phyloP scores from a whole-genome alignment of 2,113 vertebrate species.

The Corythornis vintsioides region DNA sequence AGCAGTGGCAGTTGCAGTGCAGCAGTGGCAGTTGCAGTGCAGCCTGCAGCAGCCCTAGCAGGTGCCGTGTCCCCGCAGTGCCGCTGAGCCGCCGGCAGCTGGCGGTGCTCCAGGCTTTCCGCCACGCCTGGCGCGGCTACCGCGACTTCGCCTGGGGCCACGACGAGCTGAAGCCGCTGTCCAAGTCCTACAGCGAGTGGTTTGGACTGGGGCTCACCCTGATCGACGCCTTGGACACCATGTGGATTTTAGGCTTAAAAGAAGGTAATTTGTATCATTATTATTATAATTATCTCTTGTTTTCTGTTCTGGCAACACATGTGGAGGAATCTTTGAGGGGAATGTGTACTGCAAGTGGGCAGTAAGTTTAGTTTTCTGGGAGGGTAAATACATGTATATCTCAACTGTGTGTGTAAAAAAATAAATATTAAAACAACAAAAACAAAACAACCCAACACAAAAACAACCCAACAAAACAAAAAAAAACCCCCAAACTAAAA shows the following conservation, averaged over 20 bases:
- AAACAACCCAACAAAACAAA: too few relatives aligned
- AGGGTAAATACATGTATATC: background rate
- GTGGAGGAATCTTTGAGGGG: background rate
- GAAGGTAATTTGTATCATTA: conserved; percentile 78
- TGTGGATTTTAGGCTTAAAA: conserved; percentile 94
- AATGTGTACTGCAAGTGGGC: rapidly evolving
- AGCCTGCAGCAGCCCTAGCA: too few relatives aligned
- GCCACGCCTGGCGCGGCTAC: conserved; percentile 92
- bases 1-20: too few relatives aligned
- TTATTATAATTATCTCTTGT: background rate
- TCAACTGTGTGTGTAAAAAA: background rate
- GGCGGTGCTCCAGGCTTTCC: conserved; percentile 88
- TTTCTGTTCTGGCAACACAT: background rate
- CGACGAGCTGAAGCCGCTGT: conserved; percentile 93
- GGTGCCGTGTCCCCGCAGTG: conserved; percentile 18
- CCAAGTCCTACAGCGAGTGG: conserved; percentile 92
- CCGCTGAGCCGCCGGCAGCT: conserved; percentile 74
- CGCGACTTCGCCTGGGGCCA: conserved; percentile 92
- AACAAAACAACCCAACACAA: background rate
- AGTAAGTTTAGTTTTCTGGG: background rate
- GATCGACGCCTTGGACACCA: conserved; percentile 93
- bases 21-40: too few relatives aligned
- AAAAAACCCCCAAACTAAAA: too few relatives aligned
- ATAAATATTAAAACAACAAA: background rate
- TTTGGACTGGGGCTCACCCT: conserved; percentile 95